Evolutionary conservation across 2,888 invertebrate species (phyloP).

Genomic region (Drosophila borborema): DNA sequence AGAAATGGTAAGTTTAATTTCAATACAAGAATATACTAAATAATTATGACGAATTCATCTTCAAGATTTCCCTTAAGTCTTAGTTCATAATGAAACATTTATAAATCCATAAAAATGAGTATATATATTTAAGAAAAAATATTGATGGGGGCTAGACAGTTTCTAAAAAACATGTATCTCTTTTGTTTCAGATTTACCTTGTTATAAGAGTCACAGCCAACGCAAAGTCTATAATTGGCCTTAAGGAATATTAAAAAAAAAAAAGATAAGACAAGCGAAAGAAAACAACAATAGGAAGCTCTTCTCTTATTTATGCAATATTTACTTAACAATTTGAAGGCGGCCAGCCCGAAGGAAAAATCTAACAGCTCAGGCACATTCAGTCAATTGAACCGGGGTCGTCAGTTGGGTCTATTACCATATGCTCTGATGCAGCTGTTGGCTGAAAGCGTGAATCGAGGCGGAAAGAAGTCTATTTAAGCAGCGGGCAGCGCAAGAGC

Average conservation of each 20-base stretch:
- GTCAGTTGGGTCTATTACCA: constrained; percentile 30
- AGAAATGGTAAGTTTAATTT: constrained; percentile 26
- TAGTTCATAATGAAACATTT: neutral
- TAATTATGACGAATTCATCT: neutral
- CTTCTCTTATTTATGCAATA: constrained; percentile 31
- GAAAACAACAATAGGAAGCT: constrained; percentile 19
- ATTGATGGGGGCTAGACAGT: neutral
- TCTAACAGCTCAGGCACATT: constrained; percentile 18
- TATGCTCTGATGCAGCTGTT: constrained; percentile 52
- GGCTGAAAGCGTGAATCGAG: constrained; percentile 43
- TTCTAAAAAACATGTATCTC: neutral
- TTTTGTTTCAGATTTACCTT: constrained; percentile 28
- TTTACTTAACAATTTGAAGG: constrained; percentile 31
- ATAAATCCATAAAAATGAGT: neutral
- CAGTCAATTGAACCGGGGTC: constrained; percentile 36
- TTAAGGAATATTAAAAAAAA: neutral
- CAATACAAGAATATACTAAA: neutral
- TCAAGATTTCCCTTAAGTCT: neutral
- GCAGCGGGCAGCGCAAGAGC: constrained; percentile 13
- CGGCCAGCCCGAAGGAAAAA: constrained; percentile 14
- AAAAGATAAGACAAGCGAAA: neutral
- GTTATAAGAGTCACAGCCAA: neutral
- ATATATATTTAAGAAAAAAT: neutral
- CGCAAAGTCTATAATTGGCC: neutral
- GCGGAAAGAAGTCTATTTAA: constrained; percentile 44